Base-by-base conservation (phyloP, 2,888 invertebrate species). In the Pammene aurita region DNA sequence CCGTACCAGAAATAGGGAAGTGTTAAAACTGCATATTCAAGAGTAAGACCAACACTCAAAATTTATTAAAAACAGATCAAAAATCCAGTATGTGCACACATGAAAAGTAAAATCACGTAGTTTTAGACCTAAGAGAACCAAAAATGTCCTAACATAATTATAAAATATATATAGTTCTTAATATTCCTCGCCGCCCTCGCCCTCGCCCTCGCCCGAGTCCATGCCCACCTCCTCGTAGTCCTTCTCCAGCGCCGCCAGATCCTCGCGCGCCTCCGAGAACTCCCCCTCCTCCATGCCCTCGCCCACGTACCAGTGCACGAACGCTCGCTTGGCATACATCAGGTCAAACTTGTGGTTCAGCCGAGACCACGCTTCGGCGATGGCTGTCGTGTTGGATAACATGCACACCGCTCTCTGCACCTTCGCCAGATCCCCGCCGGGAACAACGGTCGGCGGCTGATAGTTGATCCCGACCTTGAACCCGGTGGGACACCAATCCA, bases 291-390 rank as follows among this genome's bases (percentile, higher is more conserved):
- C 96, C 96, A 96, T 96, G 79, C 96, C 96, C 85, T 96, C 96
- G 73, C 96, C 96, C 63, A 96, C 96, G 84, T 96, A 96, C 98
- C 98, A 98, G 87, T 98, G 98, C 62, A 98, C 98, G 86, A 98
- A 98, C 26, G 98, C 98, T 77, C 98, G 95, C 93, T 98, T 98
- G 78, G 98, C 97, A 84, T 98, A 98, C 98, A 98, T 98, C 78
- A 98, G 93, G 87, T 98, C 98, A 85, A 98, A 97, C 89, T 98
- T 98, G 87, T 97, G 98, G 88, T 98, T 98, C 71, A 98, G 94
- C 78, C 98, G 95, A 65, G 98, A 97, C 98, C 98, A 98, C 52
- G 98, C 98, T 85, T 98, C 98, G n/a, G 98, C 98, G 81, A 98
- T 98, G 71, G 98, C 97, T 0, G 98, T 98, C 57, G 98, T 98